These are phyloP conservation scores for Rhynchonycteris naso DNA, from an alignment of 2,797 vertebrate genomes.

Conservation along the genomic window DNA sequence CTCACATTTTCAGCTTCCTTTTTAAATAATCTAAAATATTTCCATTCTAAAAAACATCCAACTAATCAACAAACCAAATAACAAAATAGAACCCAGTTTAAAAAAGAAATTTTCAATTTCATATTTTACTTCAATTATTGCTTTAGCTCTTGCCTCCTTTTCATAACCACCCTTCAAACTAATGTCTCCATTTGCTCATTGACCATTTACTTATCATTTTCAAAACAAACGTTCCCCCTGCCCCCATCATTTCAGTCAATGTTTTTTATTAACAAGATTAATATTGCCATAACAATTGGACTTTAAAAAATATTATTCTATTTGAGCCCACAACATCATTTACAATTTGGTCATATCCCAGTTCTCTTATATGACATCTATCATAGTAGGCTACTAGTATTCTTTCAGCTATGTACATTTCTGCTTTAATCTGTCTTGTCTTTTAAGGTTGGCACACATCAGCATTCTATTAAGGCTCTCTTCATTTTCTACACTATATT, in stretches of 20 bases:
- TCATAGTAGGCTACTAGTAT: not conserved
- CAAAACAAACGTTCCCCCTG: not conserved
- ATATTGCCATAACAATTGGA: not conserved
- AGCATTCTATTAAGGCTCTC: not conserved
- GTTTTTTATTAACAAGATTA: not conserved
- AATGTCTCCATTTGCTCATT: not conserved
- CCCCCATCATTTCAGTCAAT: not conserved
- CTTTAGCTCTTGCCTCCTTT: not conserved
- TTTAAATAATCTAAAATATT: constrained; percentile 5
- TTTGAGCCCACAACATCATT: not conserved
- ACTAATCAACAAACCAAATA: not conserved
- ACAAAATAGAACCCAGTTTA: not conserved
- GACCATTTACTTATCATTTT: not conserved
- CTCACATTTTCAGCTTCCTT: not conserved
- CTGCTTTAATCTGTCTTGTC: not conserved
- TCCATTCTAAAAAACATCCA: not conserved
- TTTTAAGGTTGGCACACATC: not conserved
- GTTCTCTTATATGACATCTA: not conserved
- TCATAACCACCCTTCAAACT: not conserved
- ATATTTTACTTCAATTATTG: not conserved
- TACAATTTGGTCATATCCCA: not conserved
- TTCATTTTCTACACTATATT: not conserved
- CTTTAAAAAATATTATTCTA: not conserved
- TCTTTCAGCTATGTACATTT: not conserved
- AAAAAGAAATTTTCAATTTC: not conserved